Percentiles rank a stretch among this genome's conserved stretches.
Conservation (phyloP, 2,888 invertebrate genomes). For the Patella ulyssiponensis region DNA sequence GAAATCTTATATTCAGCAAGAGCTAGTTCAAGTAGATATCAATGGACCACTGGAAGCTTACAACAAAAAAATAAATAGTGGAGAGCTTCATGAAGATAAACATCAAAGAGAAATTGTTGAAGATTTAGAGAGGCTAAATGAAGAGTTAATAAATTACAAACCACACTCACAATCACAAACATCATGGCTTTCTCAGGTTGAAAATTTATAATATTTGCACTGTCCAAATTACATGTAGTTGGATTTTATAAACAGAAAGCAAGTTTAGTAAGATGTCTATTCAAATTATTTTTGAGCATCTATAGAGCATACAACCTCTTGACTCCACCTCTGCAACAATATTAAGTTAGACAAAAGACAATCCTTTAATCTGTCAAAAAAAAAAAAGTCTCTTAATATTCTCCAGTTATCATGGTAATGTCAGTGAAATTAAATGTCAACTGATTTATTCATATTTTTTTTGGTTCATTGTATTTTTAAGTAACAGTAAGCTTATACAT, state of each 20-base stretch:
- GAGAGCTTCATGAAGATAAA: constrained; percentile 77
- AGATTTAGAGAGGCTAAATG: constrained; percentile 81
- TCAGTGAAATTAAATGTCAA: too few species aligned
- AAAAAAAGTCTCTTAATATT: too few species aligned
- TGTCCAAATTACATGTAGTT: not conserved
- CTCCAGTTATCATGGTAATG: too few species aligned
- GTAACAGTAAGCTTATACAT: too few species aligned
- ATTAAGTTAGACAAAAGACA: too few species aligned
- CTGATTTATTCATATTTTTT: too few species aligned
- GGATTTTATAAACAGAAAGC: not conserved
- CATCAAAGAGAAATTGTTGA: constrained; percentile 82
- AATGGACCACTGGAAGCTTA: constrained; percentile 57
- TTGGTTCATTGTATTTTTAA: too few species aligned
- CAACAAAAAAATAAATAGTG: constrained; percentile 75
- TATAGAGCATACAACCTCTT: too few species aligned
- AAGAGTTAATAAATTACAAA: constrained; percentile 78
- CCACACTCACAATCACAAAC: constrained; percentile 62
- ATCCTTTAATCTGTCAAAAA: too few species aligned
- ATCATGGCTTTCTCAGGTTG: constrained; percentile 35
- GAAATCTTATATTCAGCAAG: not conserved
- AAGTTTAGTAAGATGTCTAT: too few species aligned
- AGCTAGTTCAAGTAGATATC: not conserved
- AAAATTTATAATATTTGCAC: constrained; percentile 12
- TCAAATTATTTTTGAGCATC: too few species aligned
- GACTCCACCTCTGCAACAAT: too few species aligned